Evolutionary conservation across 2,888 invertebrate species (phyloP).

Genomic region (Oasisia sp.): DNA sequence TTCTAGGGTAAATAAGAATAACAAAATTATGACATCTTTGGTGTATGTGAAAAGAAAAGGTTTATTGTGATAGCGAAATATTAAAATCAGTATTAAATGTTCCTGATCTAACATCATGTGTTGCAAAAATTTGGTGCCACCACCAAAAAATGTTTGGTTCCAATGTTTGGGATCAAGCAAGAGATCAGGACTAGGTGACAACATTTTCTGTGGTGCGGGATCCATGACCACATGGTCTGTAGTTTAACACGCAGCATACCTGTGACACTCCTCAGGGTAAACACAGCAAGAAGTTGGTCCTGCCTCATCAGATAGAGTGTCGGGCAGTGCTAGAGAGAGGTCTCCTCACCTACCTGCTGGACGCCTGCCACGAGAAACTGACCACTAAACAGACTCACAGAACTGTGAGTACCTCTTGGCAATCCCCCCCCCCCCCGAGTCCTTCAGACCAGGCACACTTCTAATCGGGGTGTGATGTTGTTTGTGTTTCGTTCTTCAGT

Average conservation of each 20-base stretch:
- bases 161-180: not conserved
- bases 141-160: not conserved
- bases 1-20: not conserved
- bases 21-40: not conserved
- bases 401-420: conserved; percentile 17
- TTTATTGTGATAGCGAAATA: not conserved
- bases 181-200: not conserved
- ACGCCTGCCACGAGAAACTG: conserved; percentile 48
- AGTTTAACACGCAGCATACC: not conserved
- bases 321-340: conserved; percentile 50
- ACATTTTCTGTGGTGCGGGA: too few relatives aligned
- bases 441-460: not conserved
- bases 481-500: not conserved
- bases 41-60: not conserved
- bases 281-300: conserved; percentile 40
- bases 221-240: too few relatives aligned
- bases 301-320: conserved; percentile 50
- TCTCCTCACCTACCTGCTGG: conserved; percentile 47
- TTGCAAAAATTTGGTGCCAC: not conserved
- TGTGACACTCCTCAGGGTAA: conserved; percentile 38
- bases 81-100: not conserved
- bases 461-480: not conserved
- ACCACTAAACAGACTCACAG: conserved; percentile 25
- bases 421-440: too few relatives aligned
- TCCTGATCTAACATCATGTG: not conserved